These are phyloP conservation scores for Smittia sp. DNA, from an alignment of 2,888 invertebrate species.

Conservation along the genomic window DNA sequence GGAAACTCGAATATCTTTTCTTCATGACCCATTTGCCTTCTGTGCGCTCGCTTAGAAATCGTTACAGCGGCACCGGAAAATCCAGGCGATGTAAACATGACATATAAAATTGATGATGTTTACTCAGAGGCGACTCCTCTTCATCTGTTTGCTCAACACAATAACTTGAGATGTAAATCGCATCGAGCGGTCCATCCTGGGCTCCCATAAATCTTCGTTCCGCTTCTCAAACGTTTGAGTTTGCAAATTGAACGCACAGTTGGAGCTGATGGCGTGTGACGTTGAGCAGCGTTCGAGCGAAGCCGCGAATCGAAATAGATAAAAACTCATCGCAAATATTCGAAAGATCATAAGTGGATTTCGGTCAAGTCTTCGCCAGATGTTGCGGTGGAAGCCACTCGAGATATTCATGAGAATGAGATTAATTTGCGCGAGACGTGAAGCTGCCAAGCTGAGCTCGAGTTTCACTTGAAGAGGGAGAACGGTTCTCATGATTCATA, in stretches of 20 bases:
- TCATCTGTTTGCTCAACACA: slow-evolving; percentile 4
- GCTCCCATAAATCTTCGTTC: not conserved
- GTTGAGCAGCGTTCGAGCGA: not conserved
- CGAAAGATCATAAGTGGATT: not conserved
- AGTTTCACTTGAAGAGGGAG: not conserved
- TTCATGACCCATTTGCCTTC: slow-evolving; percentile 11
- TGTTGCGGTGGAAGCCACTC: slow-evolving; percentile 9
- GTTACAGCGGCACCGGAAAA: not conserved
- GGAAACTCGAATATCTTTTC: not conserved
- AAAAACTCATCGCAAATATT: not conserved
- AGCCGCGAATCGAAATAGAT: not conserved
- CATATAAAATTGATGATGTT: slow-evolving; percentile 12
- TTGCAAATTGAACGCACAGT: not conserved
- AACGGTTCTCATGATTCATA: slow-evolving; percentile 10
- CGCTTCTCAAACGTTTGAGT: not conserved
- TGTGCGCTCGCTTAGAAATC: not conserved
- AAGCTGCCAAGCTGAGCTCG: not conserved
- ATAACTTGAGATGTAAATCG: not conserved
- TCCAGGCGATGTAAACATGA: slow-evolving; percentile 10
- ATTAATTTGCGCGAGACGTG: not conserved
- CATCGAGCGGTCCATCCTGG: not conserved
- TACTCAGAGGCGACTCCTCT: not conserved
- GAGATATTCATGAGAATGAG: not conserved
- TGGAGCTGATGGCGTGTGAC: not conserved
- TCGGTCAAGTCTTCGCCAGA: not conserved